Base-by-base conservation (phyloP, 1,140 invertebrate species). In the Meloidogyne hapla region DNA sequence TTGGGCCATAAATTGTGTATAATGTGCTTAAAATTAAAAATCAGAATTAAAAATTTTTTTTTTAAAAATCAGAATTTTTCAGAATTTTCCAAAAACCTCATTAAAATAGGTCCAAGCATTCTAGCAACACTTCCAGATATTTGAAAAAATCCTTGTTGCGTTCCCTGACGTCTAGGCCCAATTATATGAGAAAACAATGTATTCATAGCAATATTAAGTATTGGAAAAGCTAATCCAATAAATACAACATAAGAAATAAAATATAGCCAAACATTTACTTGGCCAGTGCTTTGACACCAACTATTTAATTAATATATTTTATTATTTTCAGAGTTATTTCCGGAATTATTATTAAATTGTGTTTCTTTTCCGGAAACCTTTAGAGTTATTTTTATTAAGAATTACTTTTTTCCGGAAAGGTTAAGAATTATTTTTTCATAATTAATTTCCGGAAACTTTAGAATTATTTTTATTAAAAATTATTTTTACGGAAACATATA, bases 61-160 rank as follows among this genome's bases (percentile, higher is more conserved):
- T n/a, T 69, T 10, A 66, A 38, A 45, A 26, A 13, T 70, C 1
- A 62, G 21, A 42, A 67, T 42, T 12, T 42, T 63, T 65, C 8
- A 25, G 21, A 63, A 66, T 40, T 23, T 38, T 40, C 33, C 33
- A 15, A 45, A 15, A 13, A 77, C 21, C 81, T 83, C 61, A 80
- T 78, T 12, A 74, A 10, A 74, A 80, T 48, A 6, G 79, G 79
- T 2, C 79, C 79, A 61, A 82, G 18, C 42, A 83, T 28, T 63
- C 79, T 67, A 15, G 79, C 75, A 21, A 65, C 28, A n/a, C 74
- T 75, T 28, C 79, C 79, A n/a, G 77, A 76, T 38, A 79, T 77
- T 77, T 83, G 82, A 12, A 84, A 77, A 10, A 79, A 26, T 23
- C 83, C 84, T 76, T 84, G 83, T 48, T 84, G 79, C 5, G 81